phyloP scores from a whole-genome alignment of 2,888 invertebrate genomes.

The Chydorus sphaericus region DNA sequence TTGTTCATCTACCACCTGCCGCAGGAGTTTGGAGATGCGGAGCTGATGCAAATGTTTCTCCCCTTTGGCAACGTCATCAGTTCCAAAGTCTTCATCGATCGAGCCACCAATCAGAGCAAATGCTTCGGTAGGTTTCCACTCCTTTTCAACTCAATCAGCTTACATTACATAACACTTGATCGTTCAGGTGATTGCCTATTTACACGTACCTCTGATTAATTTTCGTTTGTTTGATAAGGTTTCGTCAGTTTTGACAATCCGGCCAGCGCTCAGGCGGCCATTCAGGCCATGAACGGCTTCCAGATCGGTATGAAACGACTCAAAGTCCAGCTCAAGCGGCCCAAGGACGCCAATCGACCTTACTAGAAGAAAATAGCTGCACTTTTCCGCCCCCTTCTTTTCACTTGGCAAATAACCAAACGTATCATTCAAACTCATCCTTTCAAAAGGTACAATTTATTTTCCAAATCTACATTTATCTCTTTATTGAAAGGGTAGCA shows the following conservation, averaged over 20 bases:
- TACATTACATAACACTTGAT: no score
- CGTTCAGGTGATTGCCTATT: no score
- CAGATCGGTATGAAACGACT: constrained; percentile 99
- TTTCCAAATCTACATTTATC: neutral
- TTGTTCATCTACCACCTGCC: constrained; percentile 99
- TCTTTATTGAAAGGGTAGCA: no score
- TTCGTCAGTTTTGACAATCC: constrained; percentile 99
- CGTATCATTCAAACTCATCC: neutral
- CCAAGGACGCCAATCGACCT: constrained; percentile 94
- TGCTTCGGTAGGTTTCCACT: constrained; percentile 79
- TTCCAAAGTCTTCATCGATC: constrained; percentile 99
- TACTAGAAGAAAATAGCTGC: constrained; percentile 48
- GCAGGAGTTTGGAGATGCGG: constrained; percentile 97
- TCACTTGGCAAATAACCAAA: neutral
- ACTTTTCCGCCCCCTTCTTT: neutral
- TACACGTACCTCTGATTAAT: neutral
- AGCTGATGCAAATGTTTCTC: constrained; percentile 99
- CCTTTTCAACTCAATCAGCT: no score
- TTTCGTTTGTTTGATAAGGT: constrained; percentile 41
- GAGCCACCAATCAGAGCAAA: constrained; percentile 99
- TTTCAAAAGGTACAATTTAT: neutral
- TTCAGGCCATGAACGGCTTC: constrained; percentile 99
- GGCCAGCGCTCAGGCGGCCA: constrained; percentile 92
- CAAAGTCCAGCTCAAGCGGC: constrained; percentile 97
- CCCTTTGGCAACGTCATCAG: constrained; percentile 99